Conservation (phyloP, 2,888 invertebrate genomes). For the Drosophila longiperda region DNA sequence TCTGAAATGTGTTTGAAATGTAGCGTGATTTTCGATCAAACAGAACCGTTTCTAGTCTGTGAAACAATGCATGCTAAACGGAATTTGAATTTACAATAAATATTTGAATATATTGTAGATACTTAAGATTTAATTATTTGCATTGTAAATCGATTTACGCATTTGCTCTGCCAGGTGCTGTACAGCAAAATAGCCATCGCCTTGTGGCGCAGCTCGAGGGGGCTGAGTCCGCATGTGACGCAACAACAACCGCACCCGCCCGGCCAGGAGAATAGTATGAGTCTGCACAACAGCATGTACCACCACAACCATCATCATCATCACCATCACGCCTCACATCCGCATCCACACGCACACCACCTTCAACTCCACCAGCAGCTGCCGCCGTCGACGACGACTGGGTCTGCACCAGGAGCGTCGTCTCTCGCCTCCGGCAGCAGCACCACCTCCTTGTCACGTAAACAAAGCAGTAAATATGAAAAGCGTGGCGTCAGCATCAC, state of each 20-base stretch:
- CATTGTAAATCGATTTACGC: not conserved
- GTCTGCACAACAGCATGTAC: slow-evolving; percentile 81
- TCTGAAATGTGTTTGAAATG: not conserved
- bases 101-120: not conserved
- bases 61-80: not conserved
- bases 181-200: slow-evolving; percentile 94
- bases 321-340: slow-evolving; percentile 60
- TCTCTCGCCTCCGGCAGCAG: slow-evolving; percentile 64
- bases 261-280: slow-evolving; percentile 74
- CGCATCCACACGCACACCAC: slow-evolving; percentile 40
- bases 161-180: slow-evolving; percentile 86
- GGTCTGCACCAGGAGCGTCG: slow-evolving; percentile 20
- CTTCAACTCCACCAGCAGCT: slow-evolving; percentile 47
- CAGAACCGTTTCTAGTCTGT: slow-evolving; percentile 8
- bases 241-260: slow-evolving; percentile 52
- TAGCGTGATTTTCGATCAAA: slow-evolving; percentile 5
- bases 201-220: slow-evolving; percentile 91
- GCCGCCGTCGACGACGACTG: slow-evolving; percentile 12
- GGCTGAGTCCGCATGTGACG: slow-evolving; percentile 87
- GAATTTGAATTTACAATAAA: not conserved
- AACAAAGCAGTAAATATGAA: slow-evolving; percentile 85
- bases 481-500: slow-evolving; percentile 85
- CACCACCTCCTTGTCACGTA: slow-evolving; percentile 82
- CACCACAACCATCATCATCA: slow-evolving; percentile 70
- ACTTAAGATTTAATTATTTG: not conserved